A percentile compares a stretch with the other conserved stretches of the same genome.
phyloP scores from a whole-genome alignment of 2,113 vertebrate genomes.

The Pluvialis apricaria region DNA sequence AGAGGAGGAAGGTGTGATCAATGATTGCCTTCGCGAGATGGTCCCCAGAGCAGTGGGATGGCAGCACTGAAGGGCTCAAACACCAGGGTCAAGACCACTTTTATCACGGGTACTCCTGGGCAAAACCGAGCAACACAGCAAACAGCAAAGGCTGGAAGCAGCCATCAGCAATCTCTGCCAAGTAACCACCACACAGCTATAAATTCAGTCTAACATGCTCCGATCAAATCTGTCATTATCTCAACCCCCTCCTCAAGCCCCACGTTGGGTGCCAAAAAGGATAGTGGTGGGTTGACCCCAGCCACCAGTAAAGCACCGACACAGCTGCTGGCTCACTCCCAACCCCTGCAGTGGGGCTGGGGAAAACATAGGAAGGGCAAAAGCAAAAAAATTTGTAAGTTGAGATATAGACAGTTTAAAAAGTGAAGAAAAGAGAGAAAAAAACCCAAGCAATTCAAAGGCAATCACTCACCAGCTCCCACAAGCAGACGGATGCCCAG shows the following conservation, averaged over 20 bases:
- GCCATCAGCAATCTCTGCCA: background rate
- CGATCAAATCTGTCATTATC: rapidly evolving
- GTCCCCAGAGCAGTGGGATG: rapidly evolving
- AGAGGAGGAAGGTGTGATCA: background rate
- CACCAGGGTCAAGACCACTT: background rate
- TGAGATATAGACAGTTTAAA: background rate
- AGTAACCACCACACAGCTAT: background rate
- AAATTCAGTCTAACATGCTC: background rate
- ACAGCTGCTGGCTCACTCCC: background rate
- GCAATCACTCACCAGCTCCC: background rate
- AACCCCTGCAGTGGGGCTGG: background rate
- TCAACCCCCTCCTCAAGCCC: background rate
- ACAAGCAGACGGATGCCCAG: background rate
- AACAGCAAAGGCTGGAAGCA: background rate
- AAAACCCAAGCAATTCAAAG: background rate
- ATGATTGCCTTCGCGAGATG: rapidly evolving
- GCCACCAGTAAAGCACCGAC: background rate
- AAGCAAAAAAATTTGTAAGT: background rate
- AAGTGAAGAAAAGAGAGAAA: background rate
- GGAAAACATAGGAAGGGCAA: background rate
- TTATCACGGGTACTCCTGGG: background rate
- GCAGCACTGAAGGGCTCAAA: background rate
- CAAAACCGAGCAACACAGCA: background rate
- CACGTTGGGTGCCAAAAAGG: background rate
- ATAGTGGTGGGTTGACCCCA: background rate